These are phyloP conservation scores for Drosophila gunungcola DNA, from an alignment of 1,140 invertebrate species.

Conservation along the genomic window DNA sequence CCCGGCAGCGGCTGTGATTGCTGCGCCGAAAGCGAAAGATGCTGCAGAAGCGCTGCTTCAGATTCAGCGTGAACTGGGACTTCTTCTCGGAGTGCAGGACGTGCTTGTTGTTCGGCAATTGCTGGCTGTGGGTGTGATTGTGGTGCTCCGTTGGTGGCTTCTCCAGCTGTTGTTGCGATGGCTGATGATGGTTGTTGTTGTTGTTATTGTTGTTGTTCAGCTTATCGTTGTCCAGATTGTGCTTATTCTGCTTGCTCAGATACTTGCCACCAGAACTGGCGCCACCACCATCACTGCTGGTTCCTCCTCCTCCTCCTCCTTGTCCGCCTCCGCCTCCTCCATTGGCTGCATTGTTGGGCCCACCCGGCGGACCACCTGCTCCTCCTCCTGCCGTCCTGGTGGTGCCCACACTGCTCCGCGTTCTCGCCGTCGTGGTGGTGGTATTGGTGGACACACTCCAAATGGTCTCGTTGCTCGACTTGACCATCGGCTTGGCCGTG, in stretches of 20 bases:
- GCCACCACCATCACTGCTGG: conserved; percentile 79
- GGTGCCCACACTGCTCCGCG: conserved; percentile 63
- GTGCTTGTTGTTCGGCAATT: conserved; percentile 78
- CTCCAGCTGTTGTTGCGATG: conserved; percentile 31
- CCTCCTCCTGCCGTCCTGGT: conserved; percentile 13
- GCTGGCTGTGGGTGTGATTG: conserved; percentile 26
- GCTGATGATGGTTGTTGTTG: conserved; percentile 47
- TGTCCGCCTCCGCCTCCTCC: conserved; percentile 80
- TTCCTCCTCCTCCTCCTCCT: conserved; percentile 78
- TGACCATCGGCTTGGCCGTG: conserved; percentile 52
- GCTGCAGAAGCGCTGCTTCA: conserved; percentile 94
- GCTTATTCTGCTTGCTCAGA: conserved; percentile 73
- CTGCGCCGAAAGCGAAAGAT: conserved; percentile 90
- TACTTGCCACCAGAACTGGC: conserved; percentile 67
- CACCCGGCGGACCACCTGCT: background rate
- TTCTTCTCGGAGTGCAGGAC: conserved; percentile 82
- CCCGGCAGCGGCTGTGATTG: conserved; percentile 83
- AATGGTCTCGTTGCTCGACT: conserved; percentile 76
- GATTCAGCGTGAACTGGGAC: conserved; percentile 86
- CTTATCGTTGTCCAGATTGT: conserved; percentile 84
- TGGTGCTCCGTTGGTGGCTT: conserved; percentile 36
- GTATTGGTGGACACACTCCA: conserved; percentile 72
- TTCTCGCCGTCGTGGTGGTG: conserved; percentile 63
- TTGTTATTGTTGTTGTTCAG: conserved; percentile 80
- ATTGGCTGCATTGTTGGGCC: conserved; percentile 24